A percentile compares a stretch with the other conserved stretches of the same genome.
Evolutionary conservation across 2,888 invertebrate genomes (phyloP).

Genomic region (Tetanocera ferruginea): DNA sequence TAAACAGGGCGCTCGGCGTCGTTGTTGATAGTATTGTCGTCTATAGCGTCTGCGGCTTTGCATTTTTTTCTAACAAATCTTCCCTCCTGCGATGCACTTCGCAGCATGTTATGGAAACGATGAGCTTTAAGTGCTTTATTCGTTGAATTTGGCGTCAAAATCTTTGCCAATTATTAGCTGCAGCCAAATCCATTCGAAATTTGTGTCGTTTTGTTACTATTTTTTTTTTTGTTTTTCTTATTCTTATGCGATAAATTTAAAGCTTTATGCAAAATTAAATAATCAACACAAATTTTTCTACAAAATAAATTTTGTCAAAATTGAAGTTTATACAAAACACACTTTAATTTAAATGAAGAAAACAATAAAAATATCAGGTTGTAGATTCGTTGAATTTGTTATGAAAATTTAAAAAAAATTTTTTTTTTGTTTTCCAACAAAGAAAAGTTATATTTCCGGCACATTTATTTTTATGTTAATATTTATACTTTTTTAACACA

Average conservation of each 20-base stretch:
- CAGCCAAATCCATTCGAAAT: background rate
- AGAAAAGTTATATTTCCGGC: no score
- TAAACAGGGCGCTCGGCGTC: background rate
- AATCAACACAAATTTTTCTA: background rate
- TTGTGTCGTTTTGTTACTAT: background rate
- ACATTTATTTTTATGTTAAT: no score
- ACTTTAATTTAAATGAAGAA: no score
- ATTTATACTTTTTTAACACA: no score
- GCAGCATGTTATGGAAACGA: background rate
- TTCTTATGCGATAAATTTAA: background rate
- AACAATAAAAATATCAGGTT: no score
- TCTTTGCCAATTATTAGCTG: conserved; percentile 13
- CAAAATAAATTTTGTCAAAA: background rate
- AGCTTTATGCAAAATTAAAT: background rate
- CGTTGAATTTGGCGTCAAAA: background rate
- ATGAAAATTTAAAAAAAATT: no score
- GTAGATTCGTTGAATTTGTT: no score
- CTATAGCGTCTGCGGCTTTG: conserved; percentile 2
- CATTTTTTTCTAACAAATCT: background rate
- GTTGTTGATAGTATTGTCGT: background rate
- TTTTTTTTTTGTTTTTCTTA: conserved; percentile 15
- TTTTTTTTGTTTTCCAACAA: no score
- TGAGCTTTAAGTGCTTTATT: background rate
- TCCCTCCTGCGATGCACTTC: background rate
- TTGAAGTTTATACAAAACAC: no score